These are phyloP conservation scores for Oxyura jamaicensis DNA, from an alignment of 2,113 vertebrate species.

Conservation along the genomic window DNA sequence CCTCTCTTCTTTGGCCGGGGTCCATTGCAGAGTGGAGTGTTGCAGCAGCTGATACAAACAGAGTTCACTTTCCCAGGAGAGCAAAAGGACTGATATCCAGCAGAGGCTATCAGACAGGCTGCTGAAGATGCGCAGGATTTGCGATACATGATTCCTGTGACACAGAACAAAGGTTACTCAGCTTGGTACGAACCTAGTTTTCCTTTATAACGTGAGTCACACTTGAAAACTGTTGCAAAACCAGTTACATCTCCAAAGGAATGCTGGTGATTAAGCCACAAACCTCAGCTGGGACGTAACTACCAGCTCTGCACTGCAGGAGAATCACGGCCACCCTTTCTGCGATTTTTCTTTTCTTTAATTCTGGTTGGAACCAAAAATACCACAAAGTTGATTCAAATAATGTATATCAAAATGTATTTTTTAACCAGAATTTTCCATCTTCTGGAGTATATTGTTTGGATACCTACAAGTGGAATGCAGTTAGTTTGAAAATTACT, in stretches of 20 bases:
- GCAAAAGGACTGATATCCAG: slow-evolving; percentile 98
- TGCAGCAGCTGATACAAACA: slow-evolving; percentile 98
- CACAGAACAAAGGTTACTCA: slow-evolving; percentile 58
- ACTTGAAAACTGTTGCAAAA: background rate
- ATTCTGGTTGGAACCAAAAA: background rate
- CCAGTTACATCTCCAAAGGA: background rate
- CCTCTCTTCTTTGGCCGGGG: slow-evolving; percentile 87
- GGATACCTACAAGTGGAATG: slow-evolving; percentile 1
- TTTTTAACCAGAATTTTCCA: slow-evolving; percentile 8
- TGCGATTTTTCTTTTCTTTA: background rate
- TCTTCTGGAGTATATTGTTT: background rate
- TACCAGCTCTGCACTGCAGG: background rate
- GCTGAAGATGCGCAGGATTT: slow-evolving; percentile 95
- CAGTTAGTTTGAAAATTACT: background rate
- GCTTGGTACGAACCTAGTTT: background rate
- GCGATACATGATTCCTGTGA: slow-evolving; percentile 92
- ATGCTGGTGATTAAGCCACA: background rate
- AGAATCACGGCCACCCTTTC: background rate
- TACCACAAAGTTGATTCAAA: background rate
- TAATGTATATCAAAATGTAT: slow-evolving; percentile 1
- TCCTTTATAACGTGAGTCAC: background rate
- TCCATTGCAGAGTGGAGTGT: slow-evolving; percentile 95
- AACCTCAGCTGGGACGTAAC: background rate
- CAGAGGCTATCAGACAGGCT: slow-evolving; percentile 95
- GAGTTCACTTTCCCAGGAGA: slow-evolving; percentile 94